These are phyloP conservation scores for Cyphomyrus plagiostoma DNA, from an alignment of 2,113 vertebrate genomes.

Conservation along the genomic window DNA sequence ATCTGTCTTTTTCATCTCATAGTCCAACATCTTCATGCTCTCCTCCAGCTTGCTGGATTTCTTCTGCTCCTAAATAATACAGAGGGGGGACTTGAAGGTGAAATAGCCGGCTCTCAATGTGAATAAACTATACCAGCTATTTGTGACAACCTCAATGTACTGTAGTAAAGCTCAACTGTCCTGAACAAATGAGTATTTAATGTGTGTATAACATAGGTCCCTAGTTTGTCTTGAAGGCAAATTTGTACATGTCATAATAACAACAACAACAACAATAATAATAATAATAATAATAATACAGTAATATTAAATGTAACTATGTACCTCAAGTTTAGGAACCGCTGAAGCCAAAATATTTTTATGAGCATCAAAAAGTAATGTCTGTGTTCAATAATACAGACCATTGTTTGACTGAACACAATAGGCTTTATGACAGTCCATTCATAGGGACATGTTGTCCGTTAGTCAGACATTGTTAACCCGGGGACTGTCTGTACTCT, in stretches of 20 bases:
- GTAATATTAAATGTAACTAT: neutral
- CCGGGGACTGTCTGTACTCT: neutral
- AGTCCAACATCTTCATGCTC: conserved; percentile 69
- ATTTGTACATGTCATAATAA: neutral
- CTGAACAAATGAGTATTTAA: neutral
- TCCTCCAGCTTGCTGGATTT: conserved; percentile 65
- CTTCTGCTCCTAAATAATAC: conserved; percentile 53
- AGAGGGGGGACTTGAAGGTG: neutral
- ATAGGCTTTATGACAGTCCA: neutral
- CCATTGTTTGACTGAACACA: neutral
- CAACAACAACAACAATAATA: neutral
- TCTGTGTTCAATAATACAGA: neutral
- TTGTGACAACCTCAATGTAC: neutral
- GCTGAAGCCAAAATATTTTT: neutral
- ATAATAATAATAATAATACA: neutral
- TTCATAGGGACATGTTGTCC: neutral
- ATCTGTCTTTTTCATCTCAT: conserved; percentile 69
- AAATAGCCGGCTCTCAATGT: neutral
- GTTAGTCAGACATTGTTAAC: neutral
- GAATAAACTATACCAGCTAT: neutral
- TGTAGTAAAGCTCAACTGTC: neutral
- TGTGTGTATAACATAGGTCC: neutral
- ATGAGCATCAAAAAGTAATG: neutral
- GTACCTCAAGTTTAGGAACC: neutral
- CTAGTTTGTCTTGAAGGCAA: neutral